phyloP scores from a whole-genome alignment of 2,113 vertebrate species.

The Erythrolamprus reginae region DNA sequence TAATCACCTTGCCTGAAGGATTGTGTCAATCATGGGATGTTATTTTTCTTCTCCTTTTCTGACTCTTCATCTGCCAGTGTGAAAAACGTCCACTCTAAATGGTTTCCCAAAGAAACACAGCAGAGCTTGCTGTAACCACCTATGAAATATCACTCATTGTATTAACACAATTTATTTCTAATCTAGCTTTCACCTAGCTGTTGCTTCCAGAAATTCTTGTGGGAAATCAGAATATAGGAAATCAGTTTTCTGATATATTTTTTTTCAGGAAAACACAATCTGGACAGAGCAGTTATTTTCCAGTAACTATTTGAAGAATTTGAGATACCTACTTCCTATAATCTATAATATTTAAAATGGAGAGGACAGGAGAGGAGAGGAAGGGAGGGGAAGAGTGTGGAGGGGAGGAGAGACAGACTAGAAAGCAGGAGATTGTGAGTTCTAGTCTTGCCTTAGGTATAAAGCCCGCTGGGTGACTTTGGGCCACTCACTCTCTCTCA shows the following conservation, averaged over 20 bases:
- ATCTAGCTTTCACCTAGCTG: neutral
- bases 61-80: constrained; percentile 32
- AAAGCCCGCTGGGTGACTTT: neutral
- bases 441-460: neutral
- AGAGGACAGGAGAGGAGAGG: neutral
- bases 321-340: neutral
- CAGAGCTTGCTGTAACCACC: constrained; percentile 5
- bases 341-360: neutral
- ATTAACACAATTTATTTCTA: constrained; percentile 15
- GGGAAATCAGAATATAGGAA: constrained; percentile 12
- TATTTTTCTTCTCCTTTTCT: constrained; percentile 11
- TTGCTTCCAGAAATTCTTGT: neutral
- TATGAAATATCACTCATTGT: constrained; percentile 12
- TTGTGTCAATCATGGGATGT: constrained; percentile 22
- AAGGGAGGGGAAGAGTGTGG: too few species aligned
- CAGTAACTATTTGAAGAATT: neutral
- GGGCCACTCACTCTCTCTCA: neutral
- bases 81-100: constrained; percentile 17
- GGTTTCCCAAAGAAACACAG: neutral
- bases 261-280: neutral
- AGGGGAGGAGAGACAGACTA: neutral
- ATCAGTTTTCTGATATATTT: neutral
- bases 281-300: neutral
- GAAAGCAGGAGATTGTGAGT: neutral
- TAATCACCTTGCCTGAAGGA: constrained; percentile 28